Evolutionary conservation across 2,888 invertebrate species (phyloP).

Genomic region (Eumacrocentrus americanus): DNA sequence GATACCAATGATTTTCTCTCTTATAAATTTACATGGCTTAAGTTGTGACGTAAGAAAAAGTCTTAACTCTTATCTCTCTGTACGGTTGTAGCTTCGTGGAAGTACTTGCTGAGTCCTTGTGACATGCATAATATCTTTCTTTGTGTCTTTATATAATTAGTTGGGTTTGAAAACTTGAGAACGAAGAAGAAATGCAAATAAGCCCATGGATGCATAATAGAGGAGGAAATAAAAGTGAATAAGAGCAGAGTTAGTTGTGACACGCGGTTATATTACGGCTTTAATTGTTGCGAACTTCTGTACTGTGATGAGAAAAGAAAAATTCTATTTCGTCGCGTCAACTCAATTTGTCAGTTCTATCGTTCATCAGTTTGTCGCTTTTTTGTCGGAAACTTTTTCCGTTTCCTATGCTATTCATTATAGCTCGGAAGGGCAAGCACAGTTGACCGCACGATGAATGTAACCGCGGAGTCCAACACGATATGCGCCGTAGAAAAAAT

Average conservation of each 20-base stretch:
- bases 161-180: slow-evolving; percentile 18
- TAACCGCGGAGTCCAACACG: slow-evolving; percentile 40
- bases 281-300: background rate
- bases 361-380: background rate
- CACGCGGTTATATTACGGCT: slow-evolving; percentile 42
- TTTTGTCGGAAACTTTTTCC: background rate
- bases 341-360: background rate
- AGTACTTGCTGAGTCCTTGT: slow-evolving; percentile 36
- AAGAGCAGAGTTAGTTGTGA: slow-evolving; percentile 16
- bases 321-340: background rate
- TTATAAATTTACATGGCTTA: slow-evolving; percentile 26
- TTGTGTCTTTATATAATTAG: slow-evolving; percentile 36
- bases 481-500: slow-evolving; percentile 35
- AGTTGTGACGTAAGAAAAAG: slow-evolving; percentile 11
- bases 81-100: slow-evolving; percentile 19
- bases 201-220: slow-evolving; percentile 28
- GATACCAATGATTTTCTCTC: slow-evolving; percentile 32
- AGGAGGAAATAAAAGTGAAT: too few species aligned
- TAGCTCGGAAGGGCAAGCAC: background rate
- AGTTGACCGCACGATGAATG: slow-evolving; percentile 33
- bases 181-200: slow-evolving; percentile 19
- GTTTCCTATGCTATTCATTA: background rate
- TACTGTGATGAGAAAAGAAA: background rate
- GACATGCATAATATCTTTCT: slow-evolving; percentile 43
- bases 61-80: background rate